These are phyloP conservation scores for Rhabdomys pumilio DNA, from an alignment of 2,797 vertebrate genomes.

Conservation along the genomic window DNA sequence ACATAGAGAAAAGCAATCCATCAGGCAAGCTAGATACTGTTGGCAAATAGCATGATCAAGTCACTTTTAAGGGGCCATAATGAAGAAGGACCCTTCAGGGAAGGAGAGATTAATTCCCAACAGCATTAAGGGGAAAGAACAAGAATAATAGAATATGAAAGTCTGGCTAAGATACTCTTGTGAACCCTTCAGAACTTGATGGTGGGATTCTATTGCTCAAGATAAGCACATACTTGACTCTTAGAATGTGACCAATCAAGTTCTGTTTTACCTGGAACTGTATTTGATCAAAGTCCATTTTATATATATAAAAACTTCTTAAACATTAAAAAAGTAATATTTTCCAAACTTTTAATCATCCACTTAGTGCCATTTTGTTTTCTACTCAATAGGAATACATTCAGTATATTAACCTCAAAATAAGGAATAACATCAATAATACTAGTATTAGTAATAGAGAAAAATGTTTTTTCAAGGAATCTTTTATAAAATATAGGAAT, in stretches of 20 bases:
- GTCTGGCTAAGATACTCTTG: not conserved
- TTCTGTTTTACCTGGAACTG: not conserved
- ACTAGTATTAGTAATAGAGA: not conserved
- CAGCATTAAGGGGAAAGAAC: not conserved
- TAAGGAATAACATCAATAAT: not conserved
- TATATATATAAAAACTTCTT: not conserved
- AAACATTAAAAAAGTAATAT: not conserved
- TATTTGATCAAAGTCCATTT: not conserved
- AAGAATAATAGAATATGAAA: not conserved
- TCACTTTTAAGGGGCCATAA: not conserved
- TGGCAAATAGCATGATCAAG: not conserved
- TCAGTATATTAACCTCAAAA: not conserved
- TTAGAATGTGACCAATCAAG: not conserved
- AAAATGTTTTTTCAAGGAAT: not conserved
- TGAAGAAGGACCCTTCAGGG: not conserved
- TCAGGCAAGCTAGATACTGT: too few relatives aligned
- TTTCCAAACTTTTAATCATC: not conserved
- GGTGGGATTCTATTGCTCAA: too few relatives aligned
- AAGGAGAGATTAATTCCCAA: not conserved
- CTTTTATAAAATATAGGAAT: not conserved
- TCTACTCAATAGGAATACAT: not conserved
- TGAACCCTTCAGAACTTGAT: not conserved
- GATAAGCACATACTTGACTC: not conserved
- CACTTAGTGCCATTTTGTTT: not conserved
- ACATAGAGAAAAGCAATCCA: not conserved